Evolutionary conservation across 2,797 vertebrate species (phyloP).

Genomic region (Bradypus variegatus): DNA sequence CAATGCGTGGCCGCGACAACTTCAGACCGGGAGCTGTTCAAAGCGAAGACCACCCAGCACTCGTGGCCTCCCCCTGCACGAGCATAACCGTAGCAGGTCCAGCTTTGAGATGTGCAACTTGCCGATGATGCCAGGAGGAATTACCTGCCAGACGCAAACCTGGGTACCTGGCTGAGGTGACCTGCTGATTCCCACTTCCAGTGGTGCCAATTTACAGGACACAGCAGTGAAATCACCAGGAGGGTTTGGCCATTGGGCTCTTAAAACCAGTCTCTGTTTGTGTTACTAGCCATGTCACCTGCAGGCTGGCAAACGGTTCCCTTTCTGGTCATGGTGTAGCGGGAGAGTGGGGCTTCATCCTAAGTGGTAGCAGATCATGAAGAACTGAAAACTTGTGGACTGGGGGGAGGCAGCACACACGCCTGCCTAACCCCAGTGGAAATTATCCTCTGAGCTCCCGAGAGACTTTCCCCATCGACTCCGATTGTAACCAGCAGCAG

Average conservation of each 20-base stretch:
- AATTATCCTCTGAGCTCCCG: neutral
- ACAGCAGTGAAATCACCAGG: neutral
- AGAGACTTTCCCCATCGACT: neutral
- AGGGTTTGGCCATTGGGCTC: neutral
- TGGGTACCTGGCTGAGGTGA: neutral
- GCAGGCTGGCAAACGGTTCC: neutral
- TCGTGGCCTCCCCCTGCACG: neutral
- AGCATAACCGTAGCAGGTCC: neutral
- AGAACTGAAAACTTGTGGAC: neutral
- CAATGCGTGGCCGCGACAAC: neutral
- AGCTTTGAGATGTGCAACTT: neutral
- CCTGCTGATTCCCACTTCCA: neutral
- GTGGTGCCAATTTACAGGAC: neutral
- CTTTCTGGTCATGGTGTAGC: neutral
- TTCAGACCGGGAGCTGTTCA: neutral
- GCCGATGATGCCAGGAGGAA: neutral
- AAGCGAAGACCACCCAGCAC: neutral
- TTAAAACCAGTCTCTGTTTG: neutral
- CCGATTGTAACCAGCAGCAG: neutral
- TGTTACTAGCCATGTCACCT: neutral
- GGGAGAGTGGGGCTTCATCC: neutral
- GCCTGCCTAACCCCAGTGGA: neutral
- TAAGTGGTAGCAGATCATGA: neutral
- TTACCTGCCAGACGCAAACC: neutral
- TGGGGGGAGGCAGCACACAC: neutral